A percentile compares a stretch with the other conserved stretches of the same genome.
Conservation (phyloP, 1,140 invertebrate species). For the Macrostomum lignano region DNA sequence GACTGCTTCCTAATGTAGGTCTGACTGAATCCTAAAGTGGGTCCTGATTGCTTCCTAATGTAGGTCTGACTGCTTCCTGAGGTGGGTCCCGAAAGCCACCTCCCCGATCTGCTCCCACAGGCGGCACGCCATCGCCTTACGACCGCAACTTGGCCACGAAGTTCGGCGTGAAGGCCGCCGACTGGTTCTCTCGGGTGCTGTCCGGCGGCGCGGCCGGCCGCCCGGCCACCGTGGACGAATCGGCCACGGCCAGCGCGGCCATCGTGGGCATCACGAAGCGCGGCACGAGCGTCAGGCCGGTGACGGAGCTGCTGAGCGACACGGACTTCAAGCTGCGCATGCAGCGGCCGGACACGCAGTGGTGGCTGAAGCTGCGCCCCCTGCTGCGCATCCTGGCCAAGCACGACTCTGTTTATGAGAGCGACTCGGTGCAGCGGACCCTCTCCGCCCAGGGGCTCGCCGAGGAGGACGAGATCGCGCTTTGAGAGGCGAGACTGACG, state of each 20-base stretch:
- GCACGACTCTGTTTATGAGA: constrained; percentile 68
- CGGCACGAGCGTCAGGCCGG: constrained; percentile 1
- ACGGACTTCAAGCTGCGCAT: constrained; percentile 2
- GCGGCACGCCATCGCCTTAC: constrained; percentile 68
- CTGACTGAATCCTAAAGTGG: too few relatives aligned
- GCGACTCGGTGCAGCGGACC: constrained; percentile 51
- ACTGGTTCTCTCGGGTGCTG: constrained; percentile 2
- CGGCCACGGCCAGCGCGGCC: too few relatives aligned
- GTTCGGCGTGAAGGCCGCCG: constrained; percentile 59
- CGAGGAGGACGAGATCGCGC: too few relatives aligned
- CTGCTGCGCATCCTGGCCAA: constrained; percentile 80
- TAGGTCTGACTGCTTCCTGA: neutral
- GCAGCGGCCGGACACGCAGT: constrained; percentile 36
- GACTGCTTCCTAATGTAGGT: too few relatives aligned
- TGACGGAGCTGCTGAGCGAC: neutral
- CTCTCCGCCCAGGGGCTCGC: too few relatives aligned
- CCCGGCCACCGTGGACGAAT: too few relatives aligned
- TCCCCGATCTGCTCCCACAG: too few relatives aligned
- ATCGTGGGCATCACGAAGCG: neutral
- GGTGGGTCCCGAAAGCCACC: neutral
- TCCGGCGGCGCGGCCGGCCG: too few relatives aligned
- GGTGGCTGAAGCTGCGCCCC: constrained; percentile 88
- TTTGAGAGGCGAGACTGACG: too few relatives aligned
- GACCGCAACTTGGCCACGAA: constrained; percentile 95
- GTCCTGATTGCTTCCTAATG: too few relatives aligned